Percentiles rank a stretch among this genome's conserved stretches.
Evolutionary conservation across 2,797 vertebrate genomes (phyloP).

Genomic region (Masticophis lateralis): DNA sequence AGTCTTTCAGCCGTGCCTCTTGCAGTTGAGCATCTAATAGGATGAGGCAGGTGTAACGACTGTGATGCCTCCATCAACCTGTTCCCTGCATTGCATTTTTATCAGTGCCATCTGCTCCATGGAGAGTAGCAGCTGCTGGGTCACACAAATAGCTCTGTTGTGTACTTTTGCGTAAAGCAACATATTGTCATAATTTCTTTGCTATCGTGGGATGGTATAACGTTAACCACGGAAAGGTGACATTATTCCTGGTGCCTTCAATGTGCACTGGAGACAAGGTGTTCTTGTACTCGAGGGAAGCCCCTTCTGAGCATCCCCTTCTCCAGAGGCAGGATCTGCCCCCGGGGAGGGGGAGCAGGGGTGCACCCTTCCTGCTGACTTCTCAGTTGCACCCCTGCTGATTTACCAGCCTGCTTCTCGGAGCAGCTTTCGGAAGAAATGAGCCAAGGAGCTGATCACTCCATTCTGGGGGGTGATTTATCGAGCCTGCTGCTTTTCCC

Average conservation of each 20-base stretch:
- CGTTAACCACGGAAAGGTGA: conserved; percentile 53
- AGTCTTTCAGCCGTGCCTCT: background rate
- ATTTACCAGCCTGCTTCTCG: background rate
- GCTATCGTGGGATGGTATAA: conserved; percentile 55
- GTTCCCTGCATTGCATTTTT: conserved; percentile 55
- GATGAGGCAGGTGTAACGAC: background rate
- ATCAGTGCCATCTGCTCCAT: conserved; percentile 65
- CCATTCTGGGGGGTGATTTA: background rate
- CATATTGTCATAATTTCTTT: conserved; percentile 58
- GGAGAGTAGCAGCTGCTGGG: conserved; percentile 66
- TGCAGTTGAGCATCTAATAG: background rate
- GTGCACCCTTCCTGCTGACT: background rate
- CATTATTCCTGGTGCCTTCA: conserved; percentile 41
- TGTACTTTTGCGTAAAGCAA: conserved; percentile 58
- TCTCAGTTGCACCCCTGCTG: background rate
- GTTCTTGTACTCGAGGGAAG: conserved; percentile 1
- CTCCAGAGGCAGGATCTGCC: background rate
- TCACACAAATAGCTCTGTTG: conserved; percentile 61
- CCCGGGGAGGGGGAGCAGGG: background rate
- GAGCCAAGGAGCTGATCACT: background rate
- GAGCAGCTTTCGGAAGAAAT: background rate
- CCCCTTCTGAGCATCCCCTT: background rate
- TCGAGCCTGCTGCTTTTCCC: background rate
- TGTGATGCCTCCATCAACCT: background rate
- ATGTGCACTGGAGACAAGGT: conserved; percentile 12